phyloP scores from a whole-genome alignment of 1,140 invertebrate genomes.

The Euwallacea similis region DNA sequence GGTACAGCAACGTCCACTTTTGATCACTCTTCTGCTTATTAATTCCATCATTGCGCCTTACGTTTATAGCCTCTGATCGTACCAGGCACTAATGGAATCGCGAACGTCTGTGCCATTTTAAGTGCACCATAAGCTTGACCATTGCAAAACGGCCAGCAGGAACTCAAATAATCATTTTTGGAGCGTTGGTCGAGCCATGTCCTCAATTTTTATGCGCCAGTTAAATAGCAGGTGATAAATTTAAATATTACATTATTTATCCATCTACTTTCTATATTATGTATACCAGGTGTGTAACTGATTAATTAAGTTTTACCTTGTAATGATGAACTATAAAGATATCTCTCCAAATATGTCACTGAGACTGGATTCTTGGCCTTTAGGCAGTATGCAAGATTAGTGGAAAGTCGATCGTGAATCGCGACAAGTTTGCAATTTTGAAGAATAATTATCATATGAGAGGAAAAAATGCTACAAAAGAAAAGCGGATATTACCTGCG shows the following conservation, averaged over 20 bases:
- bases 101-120: too few species aligned
- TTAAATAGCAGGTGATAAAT: slow-evolving; percentile 24
- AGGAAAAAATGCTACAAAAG: too few species aligned
- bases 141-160: not conserved
- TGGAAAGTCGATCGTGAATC: too few species aligned
- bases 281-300: slow-evolving; percentile 1
- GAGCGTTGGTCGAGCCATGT: slow-evolving; percentile 4
- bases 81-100: too few species aligned
- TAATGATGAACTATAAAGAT: slow-evolving; percentile 18
- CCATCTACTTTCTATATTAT: slow-evolving; percentile 17
- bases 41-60: too few species aligned
- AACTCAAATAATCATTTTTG: slow-evolving; percentile 9
- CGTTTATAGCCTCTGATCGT: too few species aligned
- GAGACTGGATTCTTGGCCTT: not conserved
- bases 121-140: not conserved
- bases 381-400: too few species aligned
- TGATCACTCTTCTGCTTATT: too few species aligned
- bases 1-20: too few species aligned
- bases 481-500: too few species aligned
- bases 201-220: slow-evolving; percentile 18
- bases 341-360: slow-evolving; percentile 6
- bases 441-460: too few species aligned
- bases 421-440: not conserved
- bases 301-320: slow-evolving; percentile 12
- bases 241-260: slow-evolving; percentile 16